A percentile compares a stretch with the other conserved stretches of the same genome.
These are phyloP conservation scores for Melanostoma scalare DNA, from an alignment of 2,888 invertebrate species.

Conservation along the genomic window DNA sequence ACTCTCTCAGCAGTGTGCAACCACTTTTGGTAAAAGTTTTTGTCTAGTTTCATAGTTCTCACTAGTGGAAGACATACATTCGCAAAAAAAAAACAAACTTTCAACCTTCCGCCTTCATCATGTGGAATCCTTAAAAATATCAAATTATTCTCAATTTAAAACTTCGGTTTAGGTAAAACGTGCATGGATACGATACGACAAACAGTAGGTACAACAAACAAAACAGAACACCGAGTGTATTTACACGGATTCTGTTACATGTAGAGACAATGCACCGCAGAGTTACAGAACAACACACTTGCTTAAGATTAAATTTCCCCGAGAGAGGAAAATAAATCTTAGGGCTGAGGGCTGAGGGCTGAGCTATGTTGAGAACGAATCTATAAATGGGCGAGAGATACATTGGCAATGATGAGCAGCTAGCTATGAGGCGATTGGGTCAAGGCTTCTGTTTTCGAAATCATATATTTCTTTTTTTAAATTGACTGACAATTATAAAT, in stretches of 20 bases:
- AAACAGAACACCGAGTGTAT: too few relatives aligned
- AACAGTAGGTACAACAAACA: background rate
- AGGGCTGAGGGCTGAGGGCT: background rate
- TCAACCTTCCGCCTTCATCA: slow-evolving; percentile 30
- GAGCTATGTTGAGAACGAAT: background rate
- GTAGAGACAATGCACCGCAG: background rate
- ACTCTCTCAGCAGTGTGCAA: slow-evolving; percentile 3
- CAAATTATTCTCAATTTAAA: slow-evolving; percentile 55
- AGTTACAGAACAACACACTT: background rate
- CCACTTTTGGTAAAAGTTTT: slow-evolving; percentile 37
- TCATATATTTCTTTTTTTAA: slow-evolving; percentile 22
- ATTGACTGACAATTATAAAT: slow-evolving; percentile 58
- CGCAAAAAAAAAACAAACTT: slow-evolving; percentile 15
- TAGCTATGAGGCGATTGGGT: slow-evolving; percentile 54
- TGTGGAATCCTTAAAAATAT: slow-evolving; percentile 64
- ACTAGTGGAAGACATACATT: too few relatives aligned
- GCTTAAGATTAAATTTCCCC: background rate
- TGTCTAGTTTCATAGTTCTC: slow-evolving; percentile 25
- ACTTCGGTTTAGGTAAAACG: slow-evolving; percentile 20
- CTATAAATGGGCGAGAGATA: slow-evolving; percentile 22
- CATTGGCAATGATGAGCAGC: slow-evolving; percentile 32
- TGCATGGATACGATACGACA: background rate
- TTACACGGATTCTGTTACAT: slow-evolving; percentile 42
- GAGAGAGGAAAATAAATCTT: too few relatives aligned
- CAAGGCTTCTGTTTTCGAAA: slow-evolving; percentile 56